Conservation (phyloP, 2,113 vertebrate genomes). For the Entelurus aequoreus region DNA sequence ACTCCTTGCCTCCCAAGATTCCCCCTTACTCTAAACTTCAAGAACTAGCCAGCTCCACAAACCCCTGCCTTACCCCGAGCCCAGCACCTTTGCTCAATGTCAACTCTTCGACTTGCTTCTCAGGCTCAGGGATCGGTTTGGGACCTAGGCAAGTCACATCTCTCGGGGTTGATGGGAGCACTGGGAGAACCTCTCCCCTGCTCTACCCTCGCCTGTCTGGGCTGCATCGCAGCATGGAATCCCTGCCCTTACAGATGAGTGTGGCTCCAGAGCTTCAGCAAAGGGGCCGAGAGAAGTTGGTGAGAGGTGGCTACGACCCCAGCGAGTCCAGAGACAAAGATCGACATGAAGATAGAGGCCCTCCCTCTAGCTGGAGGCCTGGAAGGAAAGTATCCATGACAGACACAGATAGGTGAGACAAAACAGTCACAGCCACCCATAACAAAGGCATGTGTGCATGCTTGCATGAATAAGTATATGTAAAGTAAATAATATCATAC, state of each 20-base stretch:
- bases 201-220: slow-evolving; percentile 86
- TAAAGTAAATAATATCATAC: not conserved
- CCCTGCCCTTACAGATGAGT: slow-evolving; percentile 87
- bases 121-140: slow-evolving; percentile 77
- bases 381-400: slow-evolving; percentile 52
- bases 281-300: slow-evolving; percentile 38
- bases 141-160: slow-evolving; percentile 68
- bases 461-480: slow-evolving; percentile 3
- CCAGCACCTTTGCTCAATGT: slow-evolving; percentile 92
- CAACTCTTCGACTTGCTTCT: slow-evolving; percentile 88
- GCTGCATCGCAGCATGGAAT: slow-evolving; percentile 94
- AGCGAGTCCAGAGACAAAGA: slow-evolving; percentile 45
- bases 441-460: too few relatives aligned
- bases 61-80: slow-evolving; percentile 82
- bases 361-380: slow-evolving; percentile 59
- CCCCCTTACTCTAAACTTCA: slow-evolving; percentile 76
- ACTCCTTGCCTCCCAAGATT: slow-evolving; percentile 69
- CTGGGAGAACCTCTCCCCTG: slow-evolving; percentile 72
- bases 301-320: slow-evolving; percentile 43
- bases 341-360: slow-evolving; percentile 53
- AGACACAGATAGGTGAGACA: slow-evolving; percentile 59
- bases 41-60: slow-evolving; percentile 68
- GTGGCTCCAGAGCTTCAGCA: slow-evolving; percentile 73
- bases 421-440: not conserved
- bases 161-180: slow-evolving; percentile 44